Base-by-base conservation (phyloP, 2,113 vertebrate species). In the Myotis lucifugus region DNA sequence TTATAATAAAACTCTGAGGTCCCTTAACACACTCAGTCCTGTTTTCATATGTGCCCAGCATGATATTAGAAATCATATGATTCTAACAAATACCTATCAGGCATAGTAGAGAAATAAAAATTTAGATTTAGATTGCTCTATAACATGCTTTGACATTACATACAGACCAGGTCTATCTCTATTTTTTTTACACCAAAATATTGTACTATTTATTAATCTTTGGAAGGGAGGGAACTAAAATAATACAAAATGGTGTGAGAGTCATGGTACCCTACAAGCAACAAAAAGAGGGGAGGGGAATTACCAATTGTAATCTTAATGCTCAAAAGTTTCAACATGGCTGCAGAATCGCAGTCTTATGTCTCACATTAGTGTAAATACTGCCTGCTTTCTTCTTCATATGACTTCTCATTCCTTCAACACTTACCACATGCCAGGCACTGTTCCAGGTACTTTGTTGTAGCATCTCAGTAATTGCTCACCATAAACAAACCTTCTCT, bases 381-480 rank as follows among this genome's bases (percentile, higher is more conserved):
- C 46, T 67, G n/a, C 34, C 46, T 89, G 70, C 90, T 86, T 91
- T 17, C n/a, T 94, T 94, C 74, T 69, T 89, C 11, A 18, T 76
- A 54, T 67, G 48, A 14, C 32, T 88, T 94, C 27, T 83, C 46
- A 72, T 93, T 96, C 81, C 40, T 93, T 95, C n/a, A 95, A 91
- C 90, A 88, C 12, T 93, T 78, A 96, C 6, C 85, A 84, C 40
- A n/a, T 54, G 46, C 73, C 77, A 85, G 83, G 81, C 81, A 83
- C 6, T 74, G 56, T 91, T 97, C 74, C 91, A 94, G 79, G 50
- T 66, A 40, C 64, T 74, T 91, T 88, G 50, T 23, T 83, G 50
- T 59, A 89, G 52, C 46, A 85, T 86, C 32, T 67, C 66, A 85
- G 72, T 88, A 64, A 90, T 95, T 85, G 40, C 52, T 96, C 42